Evolutionary conservation across 2,113 vertebrate genomes (phyloP).

Genomic region (Siniperca knerii): DNA sequence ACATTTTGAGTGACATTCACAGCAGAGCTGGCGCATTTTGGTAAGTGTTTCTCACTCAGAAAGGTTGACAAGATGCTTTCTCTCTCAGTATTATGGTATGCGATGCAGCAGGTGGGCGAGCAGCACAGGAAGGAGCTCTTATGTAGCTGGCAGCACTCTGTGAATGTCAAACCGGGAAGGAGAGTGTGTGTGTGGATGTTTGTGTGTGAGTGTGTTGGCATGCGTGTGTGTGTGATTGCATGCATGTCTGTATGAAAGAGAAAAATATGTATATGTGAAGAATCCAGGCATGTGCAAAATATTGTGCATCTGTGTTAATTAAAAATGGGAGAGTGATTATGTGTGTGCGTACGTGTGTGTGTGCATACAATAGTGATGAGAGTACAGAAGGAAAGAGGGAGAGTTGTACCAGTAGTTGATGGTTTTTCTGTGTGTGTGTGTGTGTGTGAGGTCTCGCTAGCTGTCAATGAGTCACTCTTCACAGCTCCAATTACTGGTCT

Average conservation of each 20-base stretch:
- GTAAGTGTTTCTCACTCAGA: slow-evolving; percentile 51
- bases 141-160: slow-evolving; percentile 43
- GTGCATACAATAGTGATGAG: slow-evolving; percentile 11
- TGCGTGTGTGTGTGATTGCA: neutral
- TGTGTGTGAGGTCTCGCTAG: slow-evolving; percentile 17
- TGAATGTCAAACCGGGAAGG: slow-evolving; percentile 57
- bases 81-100: neutral
- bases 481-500: slow-evolving; percentile 62
- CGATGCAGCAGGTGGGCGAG: slow-evolving; percentile 65
- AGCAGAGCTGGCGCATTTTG: slow-evolving; percentile 31
- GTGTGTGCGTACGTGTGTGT: slow-evolving; percentile 4
- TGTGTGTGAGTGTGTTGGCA: slow-evolving; percentile 23
- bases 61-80: slow-evolving; percentile 64
- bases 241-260: neutral
- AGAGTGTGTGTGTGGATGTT: slow-evolving; percentile 13
- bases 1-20: slow-evolving; percentile 33
- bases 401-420: slow-evolving; percentile 40
- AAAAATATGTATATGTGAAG: neutral
- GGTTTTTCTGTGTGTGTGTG: slow-evolving; percentile 37
- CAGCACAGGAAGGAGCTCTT: slow-evolving; percentile 61
- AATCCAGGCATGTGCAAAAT: slow-evolving; percentile 7
- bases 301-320: neutral
- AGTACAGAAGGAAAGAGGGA: neutral
- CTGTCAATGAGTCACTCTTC: slow-evolving; percentile 68
- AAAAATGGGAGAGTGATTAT: slow-evolving; percentile 1